Conservation (phyloP, 2,888 invertebrate species). For the Archaeoteleia sp. region DNA sequence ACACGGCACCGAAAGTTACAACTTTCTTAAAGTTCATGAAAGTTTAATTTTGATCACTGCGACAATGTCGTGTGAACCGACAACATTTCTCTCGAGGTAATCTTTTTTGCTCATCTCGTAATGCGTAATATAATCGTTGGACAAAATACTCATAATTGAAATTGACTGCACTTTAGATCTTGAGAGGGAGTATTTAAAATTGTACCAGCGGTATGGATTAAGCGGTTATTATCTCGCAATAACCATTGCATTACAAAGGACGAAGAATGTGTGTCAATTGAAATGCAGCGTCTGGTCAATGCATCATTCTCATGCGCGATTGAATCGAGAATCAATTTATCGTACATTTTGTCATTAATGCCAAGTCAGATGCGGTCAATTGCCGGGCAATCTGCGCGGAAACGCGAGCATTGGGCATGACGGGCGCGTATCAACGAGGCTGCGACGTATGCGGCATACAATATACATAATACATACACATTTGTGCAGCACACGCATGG, state of each 20-base stretch:
- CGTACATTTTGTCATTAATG: constrained; percentile 21
- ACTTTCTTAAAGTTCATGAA: too few species aligned
- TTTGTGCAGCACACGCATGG: constrained; percentile 5
- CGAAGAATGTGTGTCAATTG: constrained; percentile 12
- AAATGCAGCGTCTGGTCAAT: constrained; percentile 1
- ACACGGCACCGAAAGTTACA: too few species aligned
- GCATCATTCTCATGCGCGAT: constrained; percentile 5
- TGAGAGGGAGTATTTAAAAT: background rate
- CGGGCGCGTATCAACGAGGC: constrained; percentile 16
- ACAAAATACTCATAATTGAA: too few species aligned
- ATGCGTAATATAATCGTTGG: too few species aligned
- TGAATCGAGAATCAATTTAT: constrained; percentile 19
- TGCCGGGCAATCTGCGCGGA: constrained; percentile 30
- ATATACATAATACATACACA: constrained; percentile 11
- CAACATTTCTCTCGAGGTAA: too few species aligned
- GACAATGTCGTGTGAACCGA: too few species aligned
- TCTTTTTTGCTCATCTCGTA: too few species aligned
- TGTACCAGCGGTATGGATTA: background rate
- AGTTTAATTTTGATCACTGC: too few species aligned
- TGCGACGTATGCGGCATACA: constrained; percentile 2
- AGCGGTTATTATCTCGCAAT: background rate
- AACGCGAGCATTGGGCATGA: constrained; percentile 9
- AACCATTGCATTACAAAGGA: background rate
- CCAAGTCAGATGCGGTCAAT: constrained; percentile 41
- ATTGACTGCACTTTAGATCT: background rate